Conservation (phyloP, 1,140 invertebrate species). For the Penaeus japonicus region DNA sequence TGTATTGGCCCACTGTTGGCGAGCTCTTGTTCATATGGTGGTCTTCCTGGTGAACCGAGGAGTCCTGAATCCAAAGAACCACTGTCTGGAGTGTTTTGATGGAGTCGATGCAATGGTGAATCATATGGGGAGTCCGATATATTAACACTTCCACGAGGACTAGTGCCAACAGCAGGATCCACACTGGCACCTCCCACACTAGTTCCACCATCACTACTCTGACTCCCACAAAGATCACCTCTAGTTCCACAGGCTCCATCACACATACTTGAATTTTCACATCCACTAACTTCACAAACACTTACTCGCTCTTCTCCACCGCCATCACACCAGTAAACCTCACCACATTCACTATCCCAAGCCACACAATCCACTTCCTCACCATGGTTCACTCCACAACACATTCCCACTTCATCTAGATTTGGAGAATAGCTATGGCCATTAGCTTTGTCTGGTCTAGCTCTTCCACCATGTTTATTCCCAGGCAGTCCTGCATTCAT, state of each 20-base stretch:
- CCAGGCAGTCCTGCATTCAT: constrained; percentile 8
- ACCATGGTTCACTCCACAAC: constrained; percentile 20
- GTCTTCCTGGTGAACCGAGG: constrained; percentile 41
- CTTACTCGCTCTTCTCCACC: constrained; percentile 52
- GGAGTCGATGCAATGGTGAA: constrained; percentile 55
- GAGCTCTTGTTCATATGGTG: neutral
- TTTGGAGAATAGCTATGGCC: constrained; percentile 31
- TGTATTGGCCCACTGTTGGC: neutral
- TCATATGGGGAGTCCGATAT: constrained; percentile 58
- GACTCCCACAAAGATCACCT: constrained; percentile 42
- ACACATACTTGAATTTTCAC: constrained; percentile 53
- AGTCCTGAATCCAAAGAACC: constrained; percentile 49
- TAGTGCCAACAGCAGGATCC: constrained; percentile 53
- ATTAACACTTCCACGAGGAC: constrained; percentile 53
- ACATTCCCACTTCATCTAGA: constrained; percentile 32
- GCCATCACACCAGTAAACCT: constrained; percentile 57
- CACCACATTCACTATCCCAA: constrained; percentile 54
- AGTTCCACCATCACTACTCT: constrained; percentile 45
- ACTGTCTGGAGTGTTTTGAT: constrained; percentile 58
- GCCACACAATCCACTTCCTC: constrained; percentile 12
- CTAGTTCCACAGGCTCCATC: constrained; percentile 28
- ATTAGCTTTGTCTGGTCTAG: neutral
- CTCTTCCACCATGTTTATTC: neutral
- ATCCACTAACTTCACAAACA: constrained; percentile 53
- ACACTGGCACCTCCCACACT: constrained; percentile 49